Evolutionary conservation across 2,888 invertebrate genomes (phyloP).

Genomic region (Cryptus armator): DNA sequence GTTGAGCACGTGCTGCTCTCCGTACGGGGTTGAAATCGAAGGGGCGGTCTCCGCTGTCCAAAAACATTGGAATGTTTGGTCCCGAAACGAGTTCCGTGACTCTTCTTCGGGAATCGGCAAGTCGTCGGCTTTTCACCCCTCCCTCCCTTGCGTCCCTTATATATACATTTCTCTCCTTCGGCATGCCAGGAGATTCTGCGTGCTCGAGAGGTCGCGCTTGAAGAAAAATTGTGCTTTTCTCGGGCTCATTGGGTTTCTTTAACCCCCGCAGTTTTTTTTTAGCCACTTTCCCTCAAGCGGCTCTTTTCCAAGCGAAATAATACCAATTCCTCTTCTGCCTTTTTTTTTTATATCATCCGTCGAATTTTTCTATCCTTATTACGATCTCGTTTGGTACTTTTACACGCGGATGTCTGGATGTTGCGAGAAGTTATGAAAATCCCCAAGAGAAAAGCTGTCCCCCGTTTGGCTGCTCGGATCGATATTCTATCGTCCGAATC

Average conservation of each 20-base stretch:
- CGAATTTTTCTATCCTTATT: not conserved
- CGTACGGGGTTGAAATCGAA: slow-evolving; percentile 50
- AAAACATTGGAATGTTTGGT: slow-evolving; percentile 66
- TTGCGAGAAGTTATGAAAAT: slow-evolving; percentile 24
- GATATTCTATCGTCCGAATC: not conserved
- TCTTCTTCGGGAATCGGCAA: slow-evolving; percentile 54
- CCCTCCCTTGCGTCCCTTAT: not conserved
- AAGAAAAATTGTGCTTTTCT: slow-evolving; percentile 64
- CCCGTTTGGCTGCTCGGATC: not conserved
- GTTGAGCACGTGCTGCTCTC: slow-evolving; percentile 50
- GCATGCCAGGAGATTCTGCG: slow-evolving; percentile 26
- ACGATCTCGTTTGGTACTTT: not conserved
- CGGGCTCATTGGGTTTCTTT: slow-evolving; percentile 50
- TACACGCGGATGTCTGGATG: not conserved
- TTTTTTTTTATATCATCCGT: not conserved
- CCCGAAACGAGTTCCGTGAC: slow-evolving; percentile 62
- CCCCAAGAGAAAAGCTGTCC: slow-evolving; percentile 1
- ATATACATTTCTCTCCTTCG: slow-evolving; percentile 25
- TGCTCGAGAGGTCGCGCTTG: slow-evolving; percentile 52
- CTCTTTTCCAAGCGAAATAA: slow-evolving; percentile 4
- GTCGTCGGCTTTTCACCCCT: slow-evolving; percentile 58
- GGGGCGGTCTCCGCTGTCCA: slow-evolving; percentile 56
- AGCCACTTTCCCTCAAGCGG: slow-evolving; percentile 38
- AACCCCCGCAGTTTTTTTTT: slow-evolving; percentile 16
- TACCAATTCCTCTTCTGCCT: not conserved